Conservation (phyloP, 2,113 vertebrate species). For the Phalacrocorax pelagicus region DNA sequence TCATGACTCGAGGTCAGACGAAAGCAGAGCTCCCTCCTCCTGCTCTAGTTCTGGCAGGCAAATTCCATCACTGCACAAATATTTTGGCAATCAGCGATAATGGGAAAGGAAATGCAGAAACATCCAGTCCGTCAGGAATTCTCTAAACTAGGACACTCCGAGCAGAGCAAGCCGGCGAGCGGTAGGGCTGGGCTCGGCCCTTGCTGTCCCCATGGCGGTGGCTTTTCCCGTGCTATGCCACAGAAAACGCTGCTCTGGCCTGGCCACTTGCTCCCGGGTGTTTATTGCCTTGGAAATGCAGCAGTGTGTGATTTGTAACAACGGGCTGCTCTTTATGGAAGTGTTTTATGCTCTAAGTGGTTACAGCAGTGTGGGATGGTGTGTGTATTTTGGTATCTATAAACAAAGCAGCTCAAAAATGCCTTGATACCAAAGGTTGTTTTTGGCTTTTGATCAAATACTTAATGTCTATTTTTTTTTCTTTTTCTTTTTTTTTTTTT, state of each 20-base stretch:
- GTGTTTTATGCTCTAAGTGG: constrained; percentile 3
- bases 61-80: constrained; percentile 62
- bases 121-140: neutral
- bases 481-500: neutral
- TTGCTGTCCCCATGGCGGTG: neutral
- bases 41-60: constrained; percentile 60
- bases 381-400: constrained; percentile 67
- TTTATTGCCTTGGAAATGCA: neutral
- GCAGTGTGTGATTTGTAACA: neutral
- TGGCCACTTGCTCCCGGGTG: neutral
- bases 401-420: constrained; percentile 68
- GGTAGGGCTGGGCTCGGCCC: neutral
- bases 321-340: neutral
- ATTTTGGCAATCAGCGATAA: constrained; percentile 52
- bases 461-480: neutral
- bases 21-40: constrained; percentile 55
- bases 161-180: neutral
- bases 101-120: constrained; percentile 46
- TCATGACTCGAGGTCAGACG: constrained; percentile 28
- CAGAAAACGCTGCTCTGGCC: neutral
- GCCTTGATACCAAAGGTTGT: constrained; percentile 66
- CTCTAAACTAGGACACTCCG: neutral
- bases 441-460: constrained; percentile 57
- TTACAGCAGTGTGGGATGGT: constrained; percentile 42
- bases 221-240: neutral